Conservation (phyloP, 2,797 vertebrate genomes). For the Clarias platycephalus region DNA sequence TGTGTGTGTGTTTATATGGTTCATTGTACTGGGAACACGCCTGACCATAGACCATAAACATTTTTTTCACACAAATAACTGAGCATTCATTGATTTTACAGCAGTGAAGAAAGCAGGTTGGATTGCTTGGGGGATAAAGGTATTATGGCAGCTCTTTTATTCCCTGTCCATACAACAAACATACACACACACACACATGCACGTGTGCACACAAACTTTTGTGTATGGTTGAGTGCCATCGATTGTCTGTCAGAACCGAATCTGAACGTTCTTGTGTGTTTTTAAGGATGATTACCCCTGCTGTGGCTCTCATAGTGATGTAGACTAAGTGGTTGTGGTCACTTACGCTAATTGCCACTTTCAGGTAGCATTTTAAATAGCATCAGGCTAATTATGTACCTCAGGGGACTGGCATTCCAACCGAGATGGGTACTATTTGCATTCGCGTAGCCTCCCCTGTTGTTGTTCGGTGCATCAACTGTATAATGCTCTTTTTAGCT, state of each 20-base stretch:
- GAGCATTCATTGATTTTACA: neutral
- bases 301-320: constrained; percentile 37
- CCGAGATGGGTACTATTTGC: neutral
- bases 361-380: constrained; percentile 32
- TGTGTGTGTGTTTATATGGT: neutral
- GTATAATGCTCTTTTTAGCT: neutral
- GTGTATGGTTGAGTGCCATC: constrained; percentile 33
- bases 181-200: neutral
- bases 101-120: constrained; percentile 18
- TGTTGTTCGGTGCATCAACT: constrained; percentile 14
- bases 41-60: neutral
- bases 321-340: constrained; percentile 35
- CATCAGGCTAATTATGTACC: constrained; percentile 18
- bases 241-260: constrained; percentile 36
- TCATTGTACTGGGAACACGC: neutral
- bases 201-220: constrained; percentile 23
- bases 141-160: neutral
- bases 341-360: constrained; percentile 36
- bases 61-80: neutral
- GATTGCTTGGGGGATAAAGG: constrained; percentile 13
- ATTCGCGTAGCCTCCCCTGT: neutral
- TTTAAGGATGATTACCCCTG: constrained; percentile 49
- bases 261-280: constrained; percentile 29
- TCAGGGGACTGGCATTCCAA: neutral
- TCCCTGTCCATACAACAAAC: neutral